Conservation (phyloP, 2,888 invertebrate species). For the Operophtera brumata region DNA sequence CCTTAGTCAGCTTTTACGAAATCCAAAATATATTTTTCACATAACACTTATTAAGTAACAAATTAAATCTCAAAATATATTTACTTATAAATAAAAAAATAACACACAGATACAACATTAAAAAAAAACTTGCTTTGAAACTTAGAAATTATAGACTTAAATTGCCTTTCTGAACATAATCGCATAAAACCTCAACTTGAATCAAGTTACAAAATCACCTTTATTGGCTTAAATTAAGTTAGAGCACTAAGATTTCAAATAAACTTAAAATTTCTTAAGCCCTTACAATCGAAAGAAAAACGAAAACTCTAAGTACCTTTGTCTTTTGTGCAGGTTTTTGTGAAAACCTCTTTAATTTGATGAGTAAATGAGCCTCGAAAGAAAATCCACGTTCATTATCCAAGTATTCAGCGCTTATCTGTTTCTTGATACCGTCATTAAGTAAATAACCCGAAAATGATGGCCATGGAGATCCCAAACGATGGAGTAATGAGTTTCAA, state of each 20-base stretch:
- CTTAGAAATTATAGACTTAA: no score
- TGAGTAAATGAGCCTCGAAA: constrained; percentile 9
- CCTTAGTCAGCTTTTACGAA: no score
- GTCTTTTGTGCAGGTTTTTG: not conserved
- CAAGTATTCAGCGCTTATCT: constrained; percentile 29
- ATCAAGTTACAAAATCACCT: no score
- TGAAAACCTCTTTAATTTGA: constrained; percentile 9
- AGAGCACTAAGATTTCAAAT: not conserved
- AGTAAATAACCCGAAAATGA: constrained; percentile 28
- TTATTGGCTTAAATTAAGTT: not conserved
- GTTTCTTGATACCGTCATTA: constrained; percentile 30
- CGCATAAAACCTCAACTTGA: no score
- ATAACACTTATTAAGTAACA: no score
- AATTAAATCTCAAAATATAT: no score
- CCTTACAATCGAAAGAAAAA: not conserved
- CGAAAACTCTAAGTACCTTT: not conserved
- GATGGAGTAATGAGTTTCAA: constrained; percentile 1
- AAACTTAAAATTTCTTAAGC: not conserved
- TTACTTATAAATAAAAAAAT: no score
- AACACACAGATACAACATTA: no score
- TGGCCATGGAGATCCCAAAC: constrained; percentile 10
- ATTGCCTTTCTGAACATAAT: no score
- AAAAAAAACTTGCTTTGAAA: no score
- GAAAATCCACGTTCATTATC: constrained; percentile 28
- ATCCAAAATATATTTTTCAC: no score